Evolutionary conservation across 2,888 invertebrate species (phyloP), one percentile per base, ranked within the genome.

Genomic region (Nomada ruficornis): DNA sequence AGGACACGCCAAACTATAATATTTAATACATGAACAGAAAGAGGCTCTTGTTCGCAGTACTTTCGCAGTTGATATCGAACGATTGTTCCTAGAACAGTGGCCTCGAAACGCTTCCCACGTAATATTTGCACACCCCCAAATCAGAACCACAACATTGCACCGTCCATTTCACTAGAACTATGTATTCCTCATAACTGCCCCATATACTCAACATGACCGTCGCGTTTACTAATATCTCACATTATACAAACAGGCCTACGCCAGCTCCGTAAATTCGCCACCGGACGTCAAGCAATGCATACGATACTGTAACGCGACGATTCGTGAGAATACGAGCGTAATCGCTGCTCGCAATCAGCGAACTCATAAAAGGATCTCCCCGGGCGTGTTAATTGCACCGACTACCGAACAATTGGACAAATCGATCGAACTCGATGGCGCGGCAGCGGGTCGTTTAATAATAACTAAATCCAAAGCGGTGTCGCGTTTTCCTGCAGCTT

Each of bases 321-420:
- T 50, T 60, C 47, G 42, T 20, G 47, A 64, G 36, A 36, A 7
- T 29, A 59, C 69, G 36, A 36, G 36, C 5, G 36, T 36, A 7
- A 36, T 47, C 18, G 15, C 2, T 9, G 11, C 44, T 20, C n/a
- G 36, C 42, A 65, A 74, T 69, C 65, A 62, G 70, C 60, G 29
- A 52, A 65, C 18, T 62, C 67, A 70, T 74, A 81, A 80, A 82
- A 63, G 60, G 52, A 62, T 47, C 42, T 59, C 55, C 57, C 47
- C 36, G 15, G 62, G 59, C 60, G 84, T 78, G 84, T 75, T 86
- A 86, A 86, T 80, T 74, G 70, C 74, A 62, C 57, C 74, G 76
- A 80, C 83, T 83, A 77, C 67, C 62, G 23, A 36, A 55, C 64
- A 50, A 63, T 47, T 57, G 63, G 84, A 86, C 71, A 80, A 80